phyloP scores from a whole-genome alignment of 1,140 invertebrate genomes.

The Saccostrea cuccullata region DNA sequence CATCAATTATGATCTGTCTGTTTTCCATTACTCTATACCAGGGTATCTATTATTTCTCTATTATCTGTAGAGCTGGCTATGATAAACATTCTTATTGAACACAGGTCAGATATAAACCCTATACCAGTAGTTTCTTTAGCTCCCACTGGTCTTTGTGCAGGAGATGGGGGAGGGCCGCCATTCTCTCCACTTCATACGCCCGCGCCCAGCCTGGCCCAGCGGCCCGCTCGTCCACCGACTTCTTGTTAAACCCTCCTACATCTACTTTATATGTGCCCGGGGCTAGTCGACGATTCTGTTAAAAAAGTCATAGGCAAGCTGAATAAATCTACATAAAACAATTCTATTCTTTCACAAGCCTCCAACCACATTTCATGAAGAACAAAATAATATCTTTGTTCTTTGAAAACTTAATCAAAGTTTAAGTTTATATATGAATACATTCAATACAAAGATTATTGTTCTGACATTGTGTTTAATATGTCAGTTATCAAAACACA shows the following conservation, averaged over 20 bases:
- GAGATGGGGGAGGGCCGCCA: constrained; percentile 74
- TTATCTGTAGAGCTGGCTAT: not conserved
- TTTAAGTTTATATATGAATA: too few species aligned
- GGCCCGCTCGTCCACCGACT: constrained; percentile 65
- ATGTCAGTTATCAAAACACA: too few species aligned
- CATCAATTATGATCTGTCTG: too few species aligned
- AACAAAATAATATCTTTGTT: too few species aligned
- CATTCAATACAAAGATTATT: too few species aligned
- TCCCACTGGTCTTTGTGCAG: constrained; percentile 77
- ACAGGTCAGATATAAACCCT: constrained; percentile 2
- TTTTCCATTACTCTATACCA: not conserved
- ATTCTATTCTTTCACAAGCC: too few species aligned
- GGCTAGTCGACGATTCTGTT: constrained; percentile 68
- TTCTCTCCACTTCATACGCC: constrained; percentile 71
- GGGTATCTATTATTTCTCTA: not conserved
- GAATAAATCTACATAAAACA: too few species aligned
- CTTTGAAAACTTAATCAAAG: too few species aligned
- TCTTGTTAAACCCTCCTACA: constrained; percentile 66
- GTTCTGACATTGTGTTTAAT: too few species aligned
- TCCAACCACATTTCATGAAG: too few species aligned
- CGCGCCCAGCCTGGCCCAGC: constrained; percentile 74
- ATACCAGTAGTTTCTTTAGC: constrained; percentile 70
- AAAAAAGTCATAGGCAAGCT: too few species aligned
- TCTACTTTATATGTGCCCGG: constrained; percentile 71
- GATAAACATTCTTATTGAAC: too few species aligned